phyloP scores from a whole-genome alignment of 2,888 invertebrate genomes.

The Macrosiphum euphorbiae region DNA sequence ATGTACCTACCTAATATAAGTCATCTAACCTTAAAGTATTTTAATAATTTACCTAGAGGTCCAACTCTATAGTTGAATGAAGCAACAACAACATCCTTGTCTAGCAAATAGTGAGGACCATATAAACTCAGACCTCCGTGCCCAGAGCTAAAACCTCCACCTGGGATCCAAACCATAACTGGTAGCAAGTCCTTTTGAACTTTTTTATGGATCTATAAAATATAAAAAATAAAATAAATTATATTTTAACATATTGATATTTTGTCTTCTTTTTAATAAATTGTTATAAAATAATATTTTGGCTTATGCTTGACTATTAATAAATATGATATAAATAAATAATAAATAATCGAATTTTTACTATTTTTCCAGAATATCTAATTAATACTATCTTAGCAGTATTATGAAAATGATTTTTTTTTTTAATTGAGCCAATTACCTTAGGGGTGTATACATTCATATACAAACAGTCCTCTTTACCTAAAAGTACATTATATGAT shows the following conservation, averaged over 20 bases:
- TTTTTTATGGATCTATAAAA: not conserved
- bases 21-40: not conserved
- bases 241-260: not conserved
- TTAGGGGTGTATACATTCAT: slow-evolving; percentile 72
- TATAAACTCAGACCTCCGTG: slow-evolving; percentile 42
- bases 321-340: not conserved
- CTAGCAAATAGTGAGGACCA: slow-evolving; percentile 66
- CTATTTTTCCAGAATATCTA: not conserved
- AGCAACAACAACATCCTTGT: slow-evolving; percentile 67
- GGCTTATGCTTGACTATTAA: not conserved
- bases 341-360: not conserved
- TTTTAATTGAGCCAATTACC: slow-evolving; percentile 67
- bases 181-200: slow-evolving; percentile 66
- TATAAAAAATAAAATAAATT: no score
- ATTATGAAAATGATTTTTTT: not conserved
- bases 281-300: not conserved
- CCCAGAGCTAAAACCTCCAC: slow-evolving; percentile 71
- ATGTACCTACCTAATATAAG: not conserved
- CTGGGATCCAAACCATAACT: slow-evolving; percentile 73
- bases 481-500: slow-evolving; percentile 70
- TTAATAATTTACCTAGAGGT: slow-evolving; percentile 54
- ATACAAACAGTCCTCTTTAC: slow-evolving; percentile 74
- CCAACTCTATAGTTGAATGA: slow-evolving; percentile 66
- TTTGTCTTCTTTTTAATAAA: not conserved
- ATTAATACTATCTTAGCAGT: not conserved